phyloP scores from a whole-genome alignment of 1,140 invertebrate genomes.

The Wiebesia pumilae region DNA sequence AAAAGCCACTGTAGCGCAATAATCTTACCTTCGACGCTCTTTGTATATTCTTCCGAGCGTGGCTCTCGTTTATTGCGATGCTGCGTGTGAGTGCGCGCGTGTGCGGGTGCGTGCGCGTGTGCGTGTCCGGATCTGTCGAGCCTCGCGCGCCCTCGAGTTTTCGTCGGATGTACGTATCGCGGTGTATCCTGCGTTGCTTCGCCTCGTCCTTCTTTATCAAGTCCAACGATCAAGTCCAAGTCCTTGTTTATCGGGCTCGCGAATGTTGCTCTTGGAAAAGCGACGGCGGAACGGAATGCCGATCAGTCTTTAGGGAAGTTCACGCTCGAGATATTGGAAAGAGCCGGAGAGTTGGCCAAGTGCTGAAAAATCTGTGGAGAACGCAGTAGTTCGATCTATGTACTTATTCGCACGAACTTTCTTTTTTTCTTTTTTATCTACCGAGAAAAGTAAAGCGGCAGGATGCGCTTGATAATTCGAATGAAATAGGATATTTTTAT shows the following conservation, averaged over 20 bases:
- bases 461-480: slow-evolving; percentile 4
- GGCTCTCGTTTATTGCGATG: neutral
- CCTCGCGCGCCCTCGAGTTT: too few relatives aligned
- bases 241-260: neutral
- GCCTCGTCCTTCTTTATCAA: neutral
- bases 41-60: neutral
- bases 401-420: neutral
- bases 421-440: neutral
- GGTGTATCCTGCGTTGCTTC: neutral
- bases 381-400: neutral
- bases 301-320: neutral
- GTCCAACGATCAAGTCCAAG: neutral
- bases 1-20: neutral
- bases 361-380: neutral
- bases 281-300: slow-evolving; percentile 17
- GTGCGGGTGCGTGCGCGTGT: neutral
- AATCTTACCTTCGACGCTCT: neutral
- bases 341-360: neutral
- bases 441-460: slow-evolving; percentile 15
- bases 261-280: slow-evolving; percentile 1
- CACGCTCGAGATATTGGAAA: neutral
- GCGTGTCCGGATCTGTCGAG: too few relatives aligned
- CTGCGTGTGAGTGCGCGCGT: neutral
- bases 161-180: too few relatives aligned
- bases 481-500: slow-evolving; percentile 35